Evolutionary conservation across 2,797 vertebrate genomes (phyloP), one percentile per base, ranked within the genome.

Genomic region (Hydrocynus forskahlii): DNA sequence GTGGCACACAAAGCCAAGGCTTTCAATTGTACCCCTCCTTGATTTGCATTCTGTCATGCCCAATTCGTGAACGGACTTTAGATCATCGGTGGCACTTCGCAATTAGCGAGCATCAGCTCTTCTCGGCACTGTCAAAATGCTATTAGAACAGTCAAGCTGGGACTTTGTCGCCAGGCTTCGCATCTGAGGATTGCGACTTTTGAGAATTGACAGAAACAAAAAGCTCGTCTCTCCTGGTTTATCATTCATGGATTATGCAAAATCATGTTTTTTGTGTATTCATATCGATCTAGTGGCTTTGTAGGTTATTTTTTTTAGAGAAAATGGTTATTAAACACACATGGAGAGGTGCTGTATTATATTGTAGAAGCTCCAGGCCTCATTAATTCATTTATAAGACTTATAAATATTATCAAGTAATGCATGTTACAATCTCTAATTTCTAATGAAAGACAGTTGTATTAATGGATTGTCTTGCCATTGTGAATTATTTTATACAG

Each of bases 11-110:
- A 67, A 76, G 83, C 48, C 54, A 35, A 81, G 40, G 60, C 79
- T 64, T 66, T 80, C 78, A 40, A 62, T 79, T 76, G 75, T 74
- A 57, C 76, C 10, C 50, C 12, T 8, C 5, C 77, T 80, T 80
- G 69, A 81, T 84, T 83, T 84, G 78, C 78, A 76, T 81, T 80
- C 76, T 74, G 80, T 82, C 83, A 83, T 62, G 83, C 62, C 66
- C 67, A 80, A 68, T 71, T 78, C 63, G 71, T 68, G 76, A 70
- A 68, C 76, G 70, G 76, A 67, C 68, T 79, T 25, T 76, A 78
- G 76, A 83, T 76, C 64, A 68, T 66, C 29, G 57, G 40, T 77
- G 60, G 43, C 71, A 57, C 50, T 63, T 83, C 72, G 64, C 72
- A 81, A 82, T 60, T 78, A 79, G 70, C 80, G 76, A 73, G 67